Percentiles rank a stretch among this genome's conserved stretches.
Evolutionary conservation across 1,140 invertebrate genomes (phyloP).

Genomic region (Polypedilum vanderplanki): DNA sequence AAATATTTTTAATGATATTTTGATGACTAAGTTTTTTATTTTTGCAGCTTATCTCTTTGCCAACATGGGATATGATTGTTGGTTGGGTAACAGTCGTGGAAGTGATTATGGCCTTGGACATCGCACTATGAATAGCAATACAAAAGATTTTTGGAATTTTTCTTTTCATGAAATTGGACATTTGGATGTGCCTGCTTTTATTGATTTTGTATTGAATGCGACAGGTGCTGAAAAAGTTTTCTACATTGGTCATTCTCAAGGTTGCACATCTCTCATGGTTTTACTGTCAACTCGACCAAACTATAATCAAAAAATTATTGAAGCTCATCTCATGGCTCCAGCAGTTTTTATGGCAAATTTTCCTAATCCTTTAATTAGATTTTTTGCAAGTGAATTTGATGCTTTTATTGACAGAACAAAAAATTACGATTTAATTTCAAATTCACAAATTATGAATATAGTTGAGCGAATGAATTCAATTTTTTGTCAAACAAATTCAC

Average conservation of each 20-base stretch:
- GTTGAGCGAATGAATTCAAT: not conserved
- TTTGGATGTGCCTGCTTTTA: constrained; percentile 49
- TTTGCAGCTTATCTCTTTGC: constrained; percentile 50
- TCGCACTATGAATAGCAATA: constrained; percentile 39
- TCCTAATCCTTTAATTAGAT: constrained; percentile 32
- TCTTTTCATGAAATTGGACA: constrained; percentile 57
- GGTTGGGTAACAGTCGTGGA: constrained; percentile 30
- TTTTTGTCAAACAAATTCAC: constrained; percentile 3
- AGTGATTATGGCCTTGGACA: constrained; percentile 37
- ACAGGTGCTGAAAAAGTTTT: constrained; percentile 45
- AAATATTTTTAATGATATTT: not conserved
- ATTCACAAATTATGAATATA: not conserved
- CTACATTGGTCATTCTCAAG: constrained; percentile 60
- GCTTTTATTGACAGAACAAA: not conserved
- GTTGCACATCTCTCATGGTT: constrained; percentile 53
- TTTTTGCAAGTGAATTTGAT: not conserved
- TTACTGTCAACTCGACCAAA: constrained; percentile 49
- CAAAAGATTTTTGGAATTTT: constrained; percentile 46
- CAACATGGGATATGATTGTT: constrained; percentile 45
- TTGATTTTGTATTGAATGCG: constrained; percentile 47
- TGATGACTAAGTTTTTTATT: constrained; percentile 25
- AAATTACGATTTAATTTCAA: not conserved
- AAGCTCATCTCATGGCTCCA: constrained; percentile 54
- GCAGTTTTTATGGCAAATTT: constrained; percentile 50
- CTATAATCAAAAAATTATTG: constrained; percentile 53